Conservation (phyloP, 2,888 invertebrate genomes). For the Carpatolechia fugitivella region DNA sequence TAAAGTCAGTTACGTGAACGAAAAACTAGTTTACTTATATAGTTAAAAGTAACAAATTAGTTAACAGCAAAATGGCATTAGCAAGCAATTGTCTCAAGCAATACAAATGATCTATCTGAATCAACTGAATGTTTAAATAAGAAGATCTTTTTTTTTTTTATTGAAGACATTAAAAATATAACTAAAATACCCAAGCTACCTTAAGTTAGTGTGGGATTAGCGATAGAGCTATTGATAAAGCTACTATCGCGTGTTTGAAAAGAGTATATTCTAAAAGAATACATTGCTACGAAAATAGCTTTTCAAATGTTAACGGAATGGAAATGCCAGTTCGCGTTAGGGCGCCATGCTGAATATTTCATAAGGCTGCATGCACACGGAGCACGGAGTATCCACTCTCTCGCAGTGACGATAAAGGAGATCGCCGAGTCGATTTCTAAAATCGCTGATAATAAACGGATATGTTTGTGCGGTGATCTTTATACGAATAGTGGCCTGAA, state of each 20-base stretch:
- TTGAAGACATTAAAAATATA: too few species aligned
- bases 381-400: neutral
- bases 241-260: neutral
- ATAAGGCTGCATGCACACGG: neutral
- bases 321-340: neutral
- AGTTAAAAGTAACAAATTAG: too few species aligned
- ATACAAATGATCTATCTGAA: too few species aligned
- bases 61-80: too few species aligned
- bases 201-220: too few species aligned
- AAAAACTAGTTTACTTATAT: too few species aligned
- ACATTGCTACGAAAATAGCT: slow-evolving; percentile 13
- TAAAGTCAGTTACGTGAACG: too few species aligned
- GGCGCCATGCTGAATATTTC: slow-evolving; percentile 4
- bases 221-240: neutral
- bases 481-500: neutral
- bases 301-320: slow-evolving; percentile 4
- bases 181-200: too few species aligned
- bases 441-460: neutral
- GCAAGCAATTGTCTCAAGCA: too few species aligned
- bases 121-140: too few species aligned
- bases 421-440: neutral
- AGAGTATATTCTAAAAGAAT: neutral
- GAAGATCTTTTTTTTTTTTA: too few species aligned
- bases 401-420: neutral
- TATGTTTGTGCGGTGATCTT: neutral